Conservation (phyloP, 2,888 invertebrate genomes). For the Polia nebulosa region DNA sequence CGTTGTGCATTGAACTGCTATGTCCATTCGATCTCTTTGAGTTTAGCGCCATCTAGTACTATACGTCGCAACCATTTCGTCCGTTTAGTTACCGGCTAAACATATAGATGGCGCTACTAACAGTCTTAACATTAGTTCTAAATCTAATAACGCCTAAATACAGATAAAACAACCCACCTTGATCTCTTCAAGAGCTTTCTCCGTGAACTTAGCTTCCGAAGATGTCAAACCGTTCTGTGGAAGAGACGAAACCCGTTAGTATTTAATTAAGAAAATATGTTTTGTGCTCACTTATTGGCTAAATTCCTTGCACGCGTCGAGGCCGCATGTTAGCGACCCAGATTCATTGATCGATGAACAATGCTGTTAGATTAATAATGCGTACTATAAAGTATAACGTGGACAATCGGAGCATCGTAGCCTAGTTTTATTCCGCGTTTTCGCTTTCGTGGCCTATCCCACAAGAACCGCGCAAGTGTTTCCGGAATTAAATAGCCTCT, state of each 20-base stretch:
- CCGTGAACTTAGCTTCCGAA: slow-evolving; percentile 82
- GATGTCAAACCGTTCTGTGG: slow-evolving; percentile 84
- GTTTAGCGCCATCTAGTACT: slow-evolving; percentile 29
- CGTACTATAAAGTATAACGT: slow-evolving; percentile 30
- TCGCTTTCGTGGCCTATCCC: neutral
- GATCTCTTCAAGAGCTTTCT: slow-evolving; percentile 87
- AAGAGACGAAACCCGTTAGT: slow-evolving; percentile 54
- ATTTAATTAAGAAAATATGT: slow-evolving; percentile 28
- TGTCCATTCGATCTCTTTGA: accelerated
- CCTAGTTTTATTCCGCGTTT: neutral
- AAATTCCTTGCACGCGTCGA: slow-evolving; percentile 57
- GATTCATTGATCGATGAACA: slow-evolving; percentile 64
- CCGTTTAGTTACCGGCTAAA: accelerated
- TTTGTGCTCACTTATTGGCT: slow-evolving; percentile 34
- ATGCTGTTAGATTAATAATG: slow-evolving; percentile 52
- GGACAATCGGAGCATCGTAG: neutral
- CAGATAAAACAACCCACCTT: slow-evolving; percentile 75
- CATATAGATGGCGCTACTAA: slow-evolving; percentile 72
- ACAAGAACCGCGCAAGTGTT: neutral
- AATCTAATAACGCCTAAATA: slow-evolving; percentile 14
- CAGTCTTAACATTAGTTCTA: neutral
- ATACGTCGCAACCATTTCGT: neutral
- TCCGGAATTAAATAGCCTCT: neutral
- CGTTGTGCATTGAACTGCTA: neutral
- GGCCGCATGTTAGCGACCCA: slow-evolving; percentile 55